phyloP scores from a whole-genome alignment of 1,140 invertebrate species.

The Bradysia coprophila region DNA sequence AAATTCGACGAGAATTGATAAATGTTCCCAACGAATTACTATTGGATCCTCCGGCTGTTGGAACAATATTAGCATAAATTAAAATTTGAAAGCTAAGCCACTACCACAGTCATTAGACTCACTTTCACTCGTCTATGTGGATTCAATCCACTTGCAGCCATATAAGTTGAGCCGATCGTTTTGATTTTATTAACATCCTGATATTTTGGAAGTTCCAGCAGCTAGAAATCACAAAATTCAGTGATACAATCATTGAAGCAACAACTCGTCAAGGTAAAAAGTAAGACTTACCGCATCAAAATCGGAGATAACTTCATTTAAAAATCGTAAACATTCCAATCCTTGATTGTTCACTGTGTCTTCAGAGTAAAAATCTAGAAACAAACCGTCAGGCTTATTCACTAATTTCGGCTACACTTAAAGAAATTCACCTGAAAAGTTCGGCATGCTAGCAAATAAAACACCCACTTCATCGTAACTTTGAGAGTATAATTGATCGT shows the following conservation, averaged over 20 bases:
- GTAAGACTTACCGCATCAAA: slow-evolving; percentile 72
- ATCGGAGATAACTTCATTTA: slow-evolving; percentile 96
- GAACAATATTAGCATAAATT: not conserved
- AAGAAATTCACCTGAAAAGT: slow-evolving; percentile 81
- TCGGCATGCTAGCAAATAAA: slow-evolving; percentile 87
- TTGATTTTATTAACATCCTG: slow-evolving; percentile 93
- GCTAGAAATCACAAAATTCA: slow-evolving; percentile 31
- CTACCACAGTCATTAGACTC: no score
- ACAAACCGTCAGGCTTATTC: no score
- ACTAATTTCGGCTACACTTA: no score
- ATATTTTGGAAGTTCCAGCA: slow-evolving; percentile 67
- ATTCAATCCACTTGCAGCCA: slow-evolving; percentile 88
- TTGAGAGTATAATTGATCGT: slow-evolving; percentile 83
- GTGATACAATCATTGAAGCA: no score
- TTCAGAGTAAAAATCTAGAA: slow-evolving; percentile 83
- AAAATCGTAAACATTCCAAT: slow-evolving; percentile 82
- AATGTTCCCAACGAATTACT: slow-evolving; percentile 61
- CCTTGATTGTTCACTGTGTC: slow-evolving; percentile 93
- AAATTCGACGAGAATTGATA: slow-evolving; percentile 73
- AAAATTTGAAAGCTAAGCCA: no score
- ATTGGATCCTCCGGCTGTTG: slow-evolving; percentile 43
- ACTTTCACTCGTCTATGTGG: slow-evolving; percentile 46
- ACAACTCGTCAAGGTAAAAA: no score
- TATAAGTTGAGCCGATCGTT: slow-evolving; percentile 93
- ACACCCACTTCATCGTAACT: slow-evolving; percentile 85